Conservation (phyloP, 2,888 invertebrate genomes). For the Eristalinus sepulchralis region DNA sequence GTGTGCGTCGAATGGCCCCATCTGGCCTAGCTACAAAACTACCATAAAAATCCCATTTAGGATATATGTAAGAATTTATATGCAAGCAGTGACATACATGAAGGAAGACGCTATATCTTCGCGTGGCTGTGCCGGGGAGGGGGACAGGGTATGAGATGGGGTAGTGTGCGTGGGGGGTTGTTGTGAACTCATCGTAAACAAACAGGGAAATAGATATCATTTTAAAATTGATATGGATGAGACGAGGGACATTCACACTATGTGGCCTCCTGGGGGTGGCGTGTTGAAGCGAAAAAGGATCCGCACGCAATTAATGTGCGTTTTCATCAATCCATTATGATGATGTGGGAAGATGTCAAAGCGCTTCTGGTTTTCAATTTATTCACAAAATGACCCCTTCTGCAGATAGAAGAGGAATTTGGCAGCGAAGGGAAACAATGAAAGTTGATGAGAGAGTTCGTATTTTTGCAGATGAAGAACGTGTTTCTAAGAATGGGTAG, state of each 20-base stretch:
- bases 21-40: conserved; percentile 71
- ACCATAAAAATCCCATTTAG: conserved; percentile 71
- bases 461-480: too few relatives aligned
- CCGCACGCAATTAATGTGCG: background rate
- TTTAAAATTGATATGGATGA: conserved; percentile 67
- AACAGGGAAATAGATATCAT: conserved; percentile 54
- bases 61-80: conserved; percentile 70
- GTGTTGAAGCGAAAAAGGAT: background rate
- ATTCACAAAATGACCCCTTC: background rate
- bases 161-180: background rate
- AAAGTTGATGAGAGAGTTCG: too few relatives aligned
- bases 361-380: background rate
- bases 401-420: background rate
- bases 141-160: background rate
- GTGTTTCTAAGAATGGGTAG: too few relatives aligned
- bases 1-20: conserved; percentile 65
- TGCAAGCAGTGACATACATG: conserved; percentile 59
- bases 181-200: conserved; percentile 38
- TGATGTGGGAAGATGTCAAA: background rate
- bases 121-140: background rate
- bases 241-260: conserved; percentile 48
- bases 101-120: background rate
- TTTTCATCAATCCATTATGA: background rate
- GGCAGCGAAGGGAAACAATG: background rate
- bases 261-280: background rate